phyloP scores from a whole-genome alignment of 2,888 invertebrate genomes.

The Folsomia manolachei region DNA sequence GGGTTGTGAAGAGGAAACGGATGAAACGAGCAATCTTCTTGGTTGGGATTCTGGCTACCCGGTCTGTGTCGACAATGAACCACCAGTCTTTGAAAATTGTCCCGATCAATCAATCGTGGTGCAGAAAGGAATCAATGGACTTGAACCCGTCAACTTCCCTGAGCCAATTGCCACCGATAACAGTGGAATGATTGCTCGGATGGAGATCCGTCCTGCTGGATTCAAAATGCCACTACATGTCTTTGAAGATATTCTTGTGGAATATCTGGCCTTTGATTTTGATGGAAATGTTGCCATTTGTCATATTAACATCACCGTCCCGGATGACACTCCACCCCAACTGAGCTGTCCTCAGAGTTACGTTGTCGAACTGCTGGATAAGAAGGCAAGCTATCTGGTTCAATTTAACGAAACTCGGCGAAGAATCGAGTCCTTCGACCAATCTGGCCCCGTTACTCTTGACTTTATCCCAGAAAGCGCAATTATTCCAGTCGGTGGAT shows the following conservation, averaged over 20 bases:
- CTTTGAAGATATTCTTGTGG: conserved; percentile 86
- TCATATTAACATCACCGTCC: conserved; percentile 83
- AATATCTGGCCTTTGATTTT: conserved; percentile 94
- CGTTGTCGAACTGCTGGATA: conserved; percentile 84
- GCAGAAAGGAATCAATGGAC: conserved; percentile 80
- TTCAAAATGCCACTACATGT: conserved; percentile 84
- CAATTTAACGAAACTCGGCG: conserved; percentile 86
- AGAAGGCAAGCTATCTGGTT: conserved; percentile 83
- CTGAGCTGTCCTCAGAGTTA: conserved; percentile 90
- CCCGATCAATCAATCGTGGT: conserved; percentile 89
- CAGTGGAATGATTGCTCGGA: conserved; percentile 87
- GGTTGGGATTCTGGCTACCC: conserved; percentile 92
- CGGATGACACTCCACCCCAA: conserved; percentile 86
- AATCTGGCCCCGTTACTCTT: conserved; percentile 82
- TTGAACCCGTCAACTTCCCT: conserved; percentile 85
- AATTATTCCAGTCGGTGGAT: conserved; percentile 71
- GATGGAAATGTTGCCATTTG: conserved; percentile 97
- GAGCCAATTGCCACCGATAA: conserved; percentile 94
- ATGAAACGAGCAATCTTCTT: conserved; percentile 69
- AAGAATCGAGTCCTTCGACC: conserved; percentile 80
- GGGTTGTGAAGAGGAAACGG: conserved; percentile 77
- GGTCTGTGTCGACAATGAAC: conserved; percentile 92
- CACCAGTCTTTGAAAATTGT: conserved; percentile 94
- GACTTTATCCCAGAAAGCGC: conserved; percentile 79
- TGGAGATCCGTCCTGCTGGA: conserved; percentile 87